Base-by-base conservation (phyloP, 2,797 vertebrate genomes). In the Chaenodraco wilsoni region DNA sequence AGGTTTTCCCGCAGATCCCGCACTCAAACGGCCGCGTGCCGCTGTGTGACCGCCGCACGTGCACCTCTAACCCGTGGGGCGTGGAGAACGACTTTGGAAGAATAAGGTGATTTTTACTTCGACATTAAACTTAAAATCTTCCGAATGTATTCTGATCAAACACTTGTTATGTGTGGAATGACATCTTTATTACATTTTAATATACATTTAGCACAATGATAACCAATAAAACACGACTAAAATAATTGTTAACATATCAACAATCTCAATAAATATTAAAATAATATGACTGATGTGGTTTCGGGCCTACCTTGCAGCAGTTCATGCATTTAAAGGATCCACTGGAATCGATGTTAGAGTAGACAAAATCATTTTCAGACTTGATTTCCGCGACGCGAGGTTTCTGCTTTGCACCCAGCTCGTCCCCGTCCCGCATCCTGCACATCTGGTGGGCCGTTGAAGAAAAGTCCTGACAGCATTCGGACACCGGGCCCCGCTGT, bases 1-100 rank as follows among this genome's bases (percentile, higher is more conserved):
- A 99, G 19, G 98, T 99, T 93, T 99, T 99, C 76, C 97, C 97
- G 82, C 98, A 99, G 76, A 98, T 95, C 71, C 95, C 97, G 72
- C 98, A 99, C 59, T 97, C 98, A 50, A 98, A 99, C 37, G 98
- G 98, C 80, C 98, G 93, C 0, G 97, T 98, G 56, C 98, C 98
- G 48, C 97, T 99, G 92, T 99, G 98, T 14, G 97, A 98, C 80
- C 98, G 94, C 54, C 98, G 95, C 68, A 99, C 97, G 0, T 99
- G 98, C 2, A 99, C 98, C 92, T 99, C 98, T 87, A 99, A 86
- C 17, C 98, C 98, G 23, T 99, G 98, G 0, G 98, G 97, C 0
- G 98, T 99, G 66, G 98, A 99, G 88, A 99, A 99, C 56, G 98
- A 97, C 98, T 99, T 89, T 37, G 31, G 17, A 9, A 21, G 72